Base-by-base conservation (phyloP, 2,888 invertebrate species). In the Eupsilia transversa region DNA sequence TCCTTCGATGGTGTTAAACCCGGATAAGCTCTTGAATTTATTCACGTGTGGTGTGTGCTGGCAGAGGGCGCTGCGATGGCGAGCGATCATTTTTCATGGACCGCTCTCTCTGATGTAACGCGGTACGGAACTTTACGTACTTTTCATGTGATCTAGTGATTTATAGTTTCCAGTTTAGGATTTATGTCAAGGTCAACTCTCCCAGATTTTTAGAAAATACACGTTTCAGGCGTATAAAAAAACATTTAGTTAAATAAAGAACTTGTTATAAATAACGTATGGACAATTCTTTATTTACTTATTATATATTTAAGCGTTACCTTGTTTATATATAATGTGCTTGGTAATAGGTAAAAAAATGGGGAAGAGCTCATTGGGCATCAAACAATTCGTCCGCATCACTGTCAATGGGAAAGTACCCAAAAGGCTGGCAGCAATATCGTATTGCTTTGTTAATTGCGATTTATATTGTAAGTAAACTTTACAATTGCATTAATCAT, bases 21-120 rank as follows among this genome's bases (percentile, higher is more conserved):
- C 38, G 74, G 63, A 68, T 74, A 67, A 82, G 52, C 70, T 74
- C 4, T 14, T 30, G 69, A 70, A 67, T 74, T 81, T 78, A 81
- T 78, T 82, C 79, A 78, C 82, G 74, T 68, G 65, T 69, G 60
- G 23, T 46, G 70, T 71, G 65, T 66, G 60, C 23, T 46, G 49
- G n/a, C 43, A 70, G 72, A 20, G 82, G 73, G 73, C 59, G 78
- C 66, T 73, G 63, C 33, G 66, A 77, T 38, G 61, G 59, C 66
- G n/a, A 57, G 61, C 46, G 69, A 74, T 82, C 70, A 73, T 74
- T 81, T 72, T 72, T 80, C 80, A 80, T 41, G 72, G 52, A 54
- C n/a, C 67, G 17, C 64, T 30, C 46, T 56, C 57, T 27, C 54
- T 9, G 12, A 23, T 70, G 10, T 67, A 38, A 74, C 63, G 14